Conservation (phyloP, 2,113 vertebrate species). For the Zosterops pallidus region DNA sequence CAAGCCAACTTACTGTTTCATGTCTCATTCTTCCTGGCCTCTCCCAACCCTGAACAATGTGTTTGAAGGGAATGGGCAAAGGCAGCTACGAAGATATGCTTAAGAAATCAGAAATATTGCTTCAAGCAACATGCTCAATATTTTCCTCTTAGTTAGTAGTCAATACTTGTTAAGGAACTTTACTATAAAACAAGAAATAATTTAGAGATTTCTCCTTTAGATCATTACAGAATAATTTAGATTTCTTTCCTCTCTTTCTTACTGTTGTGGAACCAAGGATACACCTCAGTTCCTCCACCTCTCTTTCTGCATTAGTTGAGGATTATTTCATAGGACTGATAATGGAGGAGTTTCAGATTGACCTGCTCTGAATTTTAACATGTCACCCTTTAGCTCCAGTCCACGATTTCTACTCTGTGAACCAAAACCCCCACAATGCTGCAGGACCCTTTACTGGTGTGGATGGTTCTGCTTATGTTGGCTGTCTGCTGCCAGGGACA, state of each 20-base stretch:
- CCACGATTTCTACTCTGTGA: neutral
- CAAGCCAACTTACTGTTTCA: neutral
- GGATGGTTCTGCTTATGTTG: neutral
- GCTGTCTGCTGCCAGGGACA: neutral
- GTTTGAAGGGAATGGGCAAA: neutral
- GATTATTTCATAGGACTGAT: constrained; percentile 5
- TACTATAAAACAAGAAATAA: constrained; percentile 44
- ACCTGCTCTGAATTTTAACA: constrained; percentile 18
- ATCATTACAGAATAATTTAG: constrained; percentile 38
- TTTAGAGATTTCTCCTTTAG: constrained; percentile 48
- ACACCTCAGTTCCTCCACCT: neutral
- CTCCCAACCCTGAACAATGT: neutral
- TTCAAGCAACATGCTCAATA: constrained; percentile 59
- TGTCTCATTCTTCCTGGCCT: neutral
- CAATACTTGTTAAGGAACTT: constrained; percentile 25
- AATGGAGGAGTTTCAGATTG: neutral
- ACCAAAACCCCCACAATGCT: neutral
- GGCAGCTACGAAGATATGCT: constrained; percentile 30
- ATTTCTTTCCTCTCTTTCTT: neutral
- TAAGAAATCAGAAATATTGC: constrained; percentile 46
- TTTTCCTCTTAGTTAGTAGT: constrained; percentile 46
- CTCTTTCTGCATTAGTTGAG: constrained; percentile 16
- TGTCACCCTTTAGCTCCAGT: neutral
- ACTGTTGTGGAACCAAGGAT: neutral
- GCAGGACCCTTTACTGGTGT: neutral